Conservation (phyloP, 2,888 invertebrate species). For the Ormyrus rosae region DNA sequence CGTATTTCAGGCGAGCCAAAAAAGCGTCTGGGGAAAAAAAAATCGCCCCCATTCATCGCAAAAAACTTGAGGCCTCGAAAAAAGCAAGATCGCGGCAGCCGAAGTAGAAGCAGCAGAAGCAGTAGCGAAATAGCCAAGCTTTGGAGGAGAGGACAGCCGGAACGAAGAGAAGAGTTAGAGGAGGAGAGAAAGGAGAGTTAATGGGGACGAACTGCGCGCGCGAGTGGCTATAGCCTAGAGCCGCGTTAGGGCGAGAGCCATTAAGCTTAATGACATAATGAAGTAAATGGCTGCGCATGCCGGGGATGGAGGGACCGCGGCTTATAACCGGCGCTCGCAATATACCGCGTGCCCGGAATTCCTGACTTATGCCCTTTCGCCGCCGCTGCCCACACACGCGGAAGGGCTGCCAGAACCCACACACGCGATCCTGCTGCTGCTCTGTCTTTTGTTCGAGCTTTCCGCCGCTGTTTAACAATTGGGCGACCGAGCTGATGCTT, state of each 20-base stretch:
- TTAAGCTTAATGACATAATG: slow-evolving; percentile 77
- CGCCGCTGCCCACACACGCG: neutral
- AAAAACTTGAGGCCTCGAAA: no score
- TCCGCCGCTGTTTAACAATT: no score
- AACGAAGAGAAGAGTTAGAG: slow-evolving; percentile 54
- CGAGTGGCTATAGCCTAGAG: slow-evolving; percentile 72
- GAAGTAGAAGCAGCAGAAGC: no score
- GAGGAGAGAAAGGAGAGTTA: slow-evolving; percentile 67
- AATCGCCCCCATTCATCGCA: no score
- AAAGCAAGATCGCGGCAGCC: no score
- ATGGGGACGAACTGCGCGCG: slow-evolving; percentile 71
- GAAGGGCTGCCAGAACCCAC: slow-evolving; percentile 3
- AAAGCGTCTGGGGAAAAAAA: no score
- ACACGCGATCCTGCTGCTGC: neutral
- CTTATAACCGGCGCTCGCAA: slow-evolving; percentile 74
- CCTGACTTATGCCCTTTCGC: slow-evolving; percentile 62
- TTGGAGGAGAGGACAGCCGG: slow-evolving; percentile 15
- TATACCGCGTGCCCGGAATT: slow-evolving; percentile 75
- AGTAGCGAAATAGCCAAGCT: no score
- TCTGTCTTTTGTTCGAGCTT: neutral
- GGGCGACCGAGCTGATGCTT: neutral
- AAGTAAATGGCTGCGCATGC: slow-evolving; percentile 76
- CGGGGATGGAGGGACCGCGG: slow-evolving; percentile 67
- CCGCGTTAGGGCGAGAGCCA: slow-evolving; percentile 73
- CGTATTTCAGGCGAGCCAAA: no score